These are phyloP conservation scores for Dermatemys mawii DNA, from an alignment of 2,113 vertebrate genomes.

Conservation along the genomic window DNA sequence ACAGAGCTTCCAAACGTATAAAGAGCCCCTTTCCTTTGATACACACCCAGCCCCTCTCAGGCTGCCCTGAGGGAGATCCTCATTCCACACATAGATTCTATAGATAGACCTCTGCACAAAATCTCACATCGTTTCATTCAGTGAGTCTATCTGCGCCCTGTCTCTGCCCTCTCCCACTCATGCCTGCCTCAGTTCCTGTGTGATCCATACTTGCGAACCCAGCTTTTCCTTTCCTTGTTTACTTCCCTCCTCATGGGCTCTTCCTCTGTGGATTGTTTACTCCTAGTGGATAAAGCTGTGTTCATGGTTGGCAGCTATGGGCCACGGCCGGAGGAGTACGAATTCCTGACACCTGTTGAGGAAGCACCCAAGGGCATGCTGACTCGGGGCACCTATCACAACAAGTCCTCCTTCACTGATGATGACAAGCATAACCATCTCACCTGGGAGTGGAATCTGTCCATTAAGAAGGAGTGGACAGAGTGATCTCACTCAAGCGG, in stretches of 20 bases:
- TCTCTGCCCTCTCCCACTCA: neutral
- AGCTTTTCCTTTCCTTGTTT: neutral
- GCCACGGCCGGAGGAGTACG: constrained; percentile 83
- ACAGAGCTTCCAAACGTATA: neutral
- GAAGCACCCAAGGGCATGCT: constrained; percentile 85
- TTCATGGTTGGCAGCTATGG: constrained; percentile 88
- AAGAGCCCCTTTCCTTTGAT: neutral
- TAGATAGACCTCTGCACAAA: neutral
- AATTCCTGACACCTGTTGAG: constrained; percentile 82
- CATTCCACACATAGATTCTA: neutral
- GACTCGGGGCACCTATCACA: constrained; percentile 83
- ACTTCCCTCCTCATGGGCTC: neutral
- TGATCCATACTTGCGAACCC: neutral
- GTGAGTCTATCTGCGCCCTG: neutral
- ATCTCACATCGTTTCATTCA: neutral
- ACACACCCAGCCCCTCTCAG: neutral
- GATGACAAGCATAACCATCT: constrained; percentile 86
- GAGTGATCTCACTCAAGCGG: constrained; percentile 71
- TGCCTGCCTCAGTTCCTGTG: neutral
- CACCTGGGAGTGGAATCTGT: constrained; percentile 87
- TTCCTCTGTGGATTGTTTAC: constrained; percentile 30
- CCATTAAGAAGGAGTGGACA: constrained; percentile 87
- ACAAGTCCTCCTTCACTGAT: constrained; percentile 86
- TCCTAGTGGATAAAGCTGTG: constrained; percentile 82
- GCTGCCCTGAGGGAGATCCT: neutral